Evolutionary conservation across 2,888 invertebrate species (phyloP).

Genomic region (Automeris io): DNA sequence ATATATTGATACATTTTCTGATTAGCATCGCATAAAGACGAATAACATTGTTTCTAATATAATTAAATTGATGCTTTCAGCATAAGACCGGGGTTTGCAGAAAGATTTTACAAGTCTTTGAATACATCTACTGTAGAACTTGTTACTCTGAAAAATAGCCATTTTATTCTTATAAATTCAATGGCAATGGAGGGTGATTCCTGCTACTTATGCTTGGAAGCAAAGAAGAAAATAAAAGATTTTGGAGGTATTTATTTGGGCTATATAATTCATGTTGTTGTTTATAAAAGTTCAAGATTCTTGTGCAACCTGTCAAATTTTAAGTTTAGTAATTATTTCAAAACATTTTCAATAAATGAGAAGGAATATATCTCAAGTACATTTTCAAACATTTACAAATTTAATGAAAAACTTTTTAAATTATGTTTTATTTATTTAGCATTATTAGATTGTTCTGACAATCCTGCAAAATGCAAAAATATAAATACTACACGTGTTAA

Average conservation of each 20-base stretch:
- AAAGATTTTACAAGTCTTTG: constrained; percentile 83
- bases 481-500: constrained; percentile 52
- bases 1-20: too few species aligned
- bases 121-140: constrained; percentile 85
- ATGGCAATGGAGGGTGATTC: constrained; percentile 98
- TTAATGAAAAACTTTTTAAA: too few species aligned
- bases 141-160: constrained; percentile 82
- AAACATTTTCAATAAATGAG: too few species aligned
- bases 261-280: neutral
- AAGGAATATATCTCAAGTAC: too few species aligned
- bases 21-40: too few species aligned
- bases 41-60: neutral
- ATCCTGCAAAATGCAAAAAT: constrained; percentile 34
- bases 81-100: constrained; percentile 76
- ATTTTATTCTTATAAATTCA: constrained; percentile 95
- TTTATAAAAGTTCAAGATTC: constrained; percentile 4
- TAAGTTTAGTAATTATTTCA: too few species aligned
- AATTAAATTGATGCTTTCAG: constrained; percentile 23
- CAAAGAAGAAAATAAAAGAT: constrained; percentile 79
- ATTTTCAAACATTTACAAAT: too few species aligned
- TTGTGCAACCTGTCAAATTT: too few species aligned
- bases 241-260: constrained; percentile 77
- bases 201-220: constrained; percentile 89
- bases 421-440: too few species aligned
- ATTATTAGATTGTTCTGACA: constrained; percentile 41